Conservation (phyloP, 2,113 vertebrate genomes). For the Lagenorhynchus albirostris region DNA sequence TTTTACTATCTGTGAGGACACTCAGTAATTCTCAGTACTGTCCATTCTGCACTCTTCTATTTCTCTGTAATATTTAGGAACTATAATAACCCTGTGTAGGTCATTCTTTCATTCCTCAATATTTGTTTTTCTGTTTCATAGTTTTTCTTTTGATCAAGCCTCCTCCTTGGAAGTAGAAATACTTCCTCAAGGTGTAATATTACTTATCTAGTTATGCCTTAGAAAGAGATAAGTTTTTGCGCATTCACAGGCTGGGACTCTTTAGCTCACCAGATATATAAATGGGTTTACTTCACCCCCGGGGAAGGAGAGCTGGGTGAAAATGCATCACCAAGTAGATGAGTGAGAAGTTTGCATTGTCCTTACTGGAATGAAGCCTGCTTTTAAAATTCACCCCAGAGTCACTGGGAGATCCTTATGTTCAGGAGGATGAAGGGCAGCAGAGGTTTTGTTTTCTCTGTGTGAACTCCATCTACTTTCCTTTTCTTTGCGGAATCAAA, state of each 20-base stretch:
- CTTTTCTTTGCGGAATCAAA: neutral
- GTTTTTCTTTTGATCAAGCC: slow-evolving; percentile 44
- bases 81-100: neutral
- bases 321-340: neutral
- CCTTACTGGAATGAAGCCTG: neutral
- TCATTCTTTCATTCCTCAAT: neutral
- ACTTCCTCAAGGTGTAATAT: slow-evolving; percentile 20
- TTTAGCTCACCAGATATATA: neutral
- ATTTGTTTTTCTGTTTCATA: slow-evolving; percentile 42
- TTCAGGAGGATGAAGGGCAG: neutral
- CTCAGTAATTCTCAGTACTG: neutral
- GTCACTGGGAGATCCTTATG: neutral
- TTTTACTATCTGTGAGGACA: neutral
- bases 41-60: neutral
- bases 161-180: slow-evolving; percentile 29
- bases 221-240: neutral
- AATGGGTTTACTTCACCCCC: neutral
- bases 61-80: neutral
- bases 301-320: neutral
- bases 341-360: neutral
- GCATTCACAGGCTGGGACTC: neutral
- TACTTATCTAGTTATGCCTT: neutral
- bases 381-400: neutral
- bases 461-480: neutral
- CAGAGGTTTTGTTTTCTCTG: neutral